A percentile compares a stretch with the other conserved stretches of the same genome.
Conservation (phyloP, 1,140 invertebrate species). For the Drosophila melanogaster region DNA sequence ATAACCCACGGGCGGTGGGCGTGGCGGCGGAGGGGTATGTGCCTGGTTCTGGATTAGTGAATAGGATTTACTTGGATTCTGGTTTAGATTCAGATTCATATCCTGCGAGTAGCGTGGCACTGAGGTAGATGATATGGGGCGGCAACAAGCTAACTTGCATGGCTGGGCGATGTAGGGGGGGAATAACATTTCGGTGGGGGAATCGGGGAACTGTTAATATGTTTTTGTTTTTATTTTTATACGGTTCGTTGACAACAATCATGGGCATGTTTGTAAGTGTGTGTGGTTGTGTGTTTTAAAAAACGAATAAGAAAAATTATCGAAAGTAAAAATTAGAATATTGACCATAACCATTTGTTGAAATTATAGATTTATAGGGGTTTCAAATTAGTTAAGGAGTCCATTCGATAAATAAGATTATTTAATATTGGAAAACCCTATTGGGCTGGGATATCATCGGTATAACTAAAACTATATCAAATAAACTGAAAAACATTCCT, state of each 20-base stretch:
- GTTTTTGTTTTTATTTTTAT: background rate
- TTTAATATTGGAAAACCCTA: conserved; percentile 9
- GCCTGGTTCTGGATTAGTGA: conserved; percentile 19
- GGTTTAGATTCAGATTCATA: conserved; percentile 45
- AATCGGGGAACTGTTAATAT: conserved; percentile 74
- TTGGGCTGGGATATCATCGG: background rate
- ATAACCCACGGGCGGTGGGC: conserved; percentile 66
- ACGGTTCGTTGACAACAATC: conserved; percentile 34
- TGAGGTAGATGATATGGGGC: conserved; percentile 62
- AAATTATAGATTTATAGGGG: conserved; percentile 52
- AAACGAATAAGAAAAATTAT: conserved; percentile 67
- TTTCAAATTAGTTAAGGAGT: conserved; percentile 50
- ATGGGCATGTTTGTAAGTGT: conserved; percentile 42
- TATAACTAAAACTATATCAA: conserved; percentile 9
- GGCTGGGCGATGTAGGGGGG: conserved; percentile 82
- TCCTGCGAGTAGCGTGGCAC: conserved; percentile 78
- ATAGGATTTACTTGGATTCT: conserved; percentile 26
- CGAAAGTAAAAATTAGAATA: conserved; percentile 74
- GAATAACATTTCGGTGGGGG: conserved; percentile 84
- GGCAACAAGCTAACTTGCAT: conserved; percentile 81
- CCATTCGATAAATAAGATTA: conserved; percentile 17
- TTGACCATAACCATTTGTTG: conserved; percentile 74
- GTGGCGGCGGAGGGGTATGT: conserved; percentile 70
- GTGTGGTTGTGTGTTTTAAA: conserved; percentile 52
- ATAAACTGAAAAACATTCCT: conserved; percentile 8